Percentiles rank a stretch among this genome's conserved stretches.
phyloP scores from a whole-genome alignment of 2,113 vertebrate genomes.

The Alethe diademata region DNA sequence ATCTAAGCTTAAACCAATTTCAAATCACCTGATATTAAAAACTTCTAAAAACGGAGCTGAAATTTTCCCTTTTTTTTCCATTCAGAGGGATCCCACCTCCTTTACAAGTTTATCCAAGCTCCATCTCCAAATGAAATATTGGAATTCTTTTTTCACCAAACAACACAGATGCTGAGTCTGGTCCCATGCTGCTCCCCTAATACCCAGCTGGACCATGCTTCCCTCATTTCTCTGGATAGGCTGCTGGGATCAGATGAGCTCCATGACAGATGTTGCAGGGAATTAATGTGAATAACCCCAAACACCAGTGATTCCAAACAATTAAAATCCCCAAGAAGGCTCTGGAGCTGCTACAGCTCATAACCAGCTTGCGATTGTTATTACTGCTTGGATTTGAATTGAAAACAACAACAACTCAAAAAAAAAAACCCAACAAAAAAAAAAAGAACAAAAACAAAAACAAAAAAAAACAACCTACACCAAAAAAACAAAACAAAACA shows the following conservation, averaged over 20 bases:
- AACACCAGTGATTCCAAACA: background rate
- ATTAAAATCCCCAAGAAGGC: background rate
- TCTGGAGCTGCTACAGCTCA: background rate
- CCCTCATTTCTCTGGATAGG: background rate
- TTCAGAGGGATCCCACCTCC: background rate
- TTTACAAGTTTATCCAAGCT: background rate
- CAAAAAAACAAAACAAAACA: background rate
- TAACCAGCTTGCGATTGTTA: background rate
- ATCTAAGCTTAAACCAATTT: background rate
- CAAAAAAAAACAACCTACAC: too few relatives aligned
- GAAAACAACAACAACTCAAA: background rate
- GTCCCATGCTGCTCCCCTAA: background rate
- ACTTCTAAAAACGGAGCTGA: accelerated
- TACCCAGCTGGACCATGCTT: background rate
- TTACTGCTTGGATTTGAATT: background rate
- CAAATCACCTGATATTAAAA: background rate
- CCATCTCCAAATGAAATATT: background rate
- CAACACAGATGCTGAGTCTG: background rate
- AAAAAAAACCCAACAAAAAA: too few relatives aligned
- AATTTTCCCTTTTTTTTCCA: background rate
- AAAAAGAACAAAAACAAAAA: background rate
- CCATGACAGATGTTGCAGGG: background rate
- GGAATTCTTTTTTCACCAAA: background rate
- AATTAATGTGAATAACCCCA: background rate
- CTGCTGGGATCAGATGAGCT: background rate